These are phyloP conservation scores for Paedocypris micromegethes DNA, from an alignment of 2,797 vertebrate genomes.

Conservation along the genomic window DNA sequence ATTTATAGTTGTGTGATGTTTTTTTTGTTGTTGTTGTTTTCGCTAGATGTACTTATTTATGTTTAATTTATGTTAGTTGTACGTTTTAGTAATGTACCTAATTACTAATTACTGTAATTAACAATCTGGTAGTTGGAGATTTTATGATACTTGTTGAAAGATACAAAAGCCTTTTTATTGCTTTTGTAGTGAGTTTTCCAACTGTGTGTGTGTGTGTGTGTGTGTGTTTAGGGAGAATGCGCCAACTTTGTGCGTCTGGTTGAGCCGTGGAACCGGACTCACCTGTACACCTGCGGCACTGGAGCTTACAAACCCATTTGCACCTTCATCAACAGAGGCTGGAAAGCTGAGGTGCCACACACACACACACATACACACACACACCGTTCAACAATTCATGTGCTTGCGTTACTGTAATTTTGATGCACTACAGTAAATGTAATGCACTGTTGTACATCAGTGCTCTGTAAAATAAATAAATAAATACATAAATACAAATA, in stretches of 20 bases:
- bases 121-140: too few species aligned
- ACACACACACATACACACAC: conserved; percentile 5
- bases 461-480: too few species aligned
- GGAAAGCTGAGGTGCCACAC: conserved; percentile 74
- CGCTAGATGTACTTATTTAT: background rate
- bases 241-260: conserved; percentile 81
- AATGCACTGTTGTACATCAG: too few species aligned
- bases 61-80: too few species aligned
- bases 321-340: conserved; percentile 78
- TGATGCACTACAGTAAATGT: too few species aligned
- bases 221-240: conserved; percentile 71
- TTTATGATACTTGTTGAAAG: too few species aligned
- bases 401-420: conserved; percentile 15
- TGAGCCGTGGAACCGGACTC: conserved; percentile 81
- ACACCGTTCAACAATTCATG: background rate
- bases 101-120: too few species aligned
- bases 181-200: background rate
- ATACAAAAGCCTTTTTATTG: too few species aligned
- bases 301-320: conserved; percentile 81
- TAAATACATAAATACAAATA: too few species aligned
- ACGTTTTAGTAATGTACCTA: too few species aligned
- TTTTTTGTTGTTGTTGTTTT: too few species aligned
- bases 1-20: background rate
- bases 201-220: background rate
- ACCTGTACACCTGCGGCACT: conserved; percentile 80